Base-by-base conservation (phyloP, 2,113 vertebrate species). In the Sinocyclocheilus rhinocerous region DNA sequence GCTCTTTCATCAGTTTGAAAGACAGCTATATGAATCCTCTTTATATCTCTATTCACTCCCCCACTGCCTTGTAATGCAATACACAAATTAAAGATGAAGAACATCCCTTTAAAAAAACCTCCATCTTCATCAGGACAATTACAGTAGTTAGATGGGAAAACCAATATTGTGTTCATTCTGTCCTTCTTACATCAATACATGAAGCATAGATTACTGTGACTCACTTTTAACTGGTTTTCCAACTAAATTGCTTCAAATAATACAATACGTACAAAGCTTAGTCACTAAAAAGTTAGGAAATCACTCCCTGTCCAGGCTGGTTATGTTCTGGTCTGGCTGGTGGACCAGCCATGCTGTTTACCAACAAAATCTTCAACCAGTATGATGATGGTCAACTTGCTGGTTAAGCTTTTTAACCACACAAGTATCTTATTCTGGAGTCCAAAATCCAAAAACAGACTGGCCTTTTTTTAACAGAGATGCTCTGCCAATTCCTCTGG, bases 21-120 rank as follows among this genome's bases (percentile, higher is more conserved):
- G n/a, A 76, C 10, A 20, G 29, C 76, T 73, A 20, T 81, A 76
- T 86, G 84, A 42, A 57, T 72, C 13, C 61, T 80, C 33, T 80
- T 80, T 80, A 42, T 57, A 57, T 80, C 42, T 70, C 20, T 42
- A 33, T 67, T 85, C 61, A 39, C 29, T 78, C 65, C 45, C 39
- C 16, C 59, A 69, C 65, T 55, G 59, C 22, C 65, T 69, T 39
- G 29, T 59, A 73, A 42, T 59, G 69, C 50, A 59, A 42, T 24
- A 7, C 36, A 61, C 33, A 59, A 42, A 80, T 80, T 33, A 50
- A 76, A 50, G 36, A 11, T n/a, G 20, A 73, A 45, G 45, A 15
- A 50, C 12, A 26, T 26, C 24, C 26, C 26, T 77, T 52, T 33
- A 18, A 9, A 77, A 33, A 55, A 20, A 55, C 26, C 24, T 77